A percentile compares a stretch with the other conserved stretches of the same genome.
These are phyloP conservation scores for Penaeus monodon DNA, from an alignment of 2,888 invertebrate species.

Conservation along the genomic window DNA sequence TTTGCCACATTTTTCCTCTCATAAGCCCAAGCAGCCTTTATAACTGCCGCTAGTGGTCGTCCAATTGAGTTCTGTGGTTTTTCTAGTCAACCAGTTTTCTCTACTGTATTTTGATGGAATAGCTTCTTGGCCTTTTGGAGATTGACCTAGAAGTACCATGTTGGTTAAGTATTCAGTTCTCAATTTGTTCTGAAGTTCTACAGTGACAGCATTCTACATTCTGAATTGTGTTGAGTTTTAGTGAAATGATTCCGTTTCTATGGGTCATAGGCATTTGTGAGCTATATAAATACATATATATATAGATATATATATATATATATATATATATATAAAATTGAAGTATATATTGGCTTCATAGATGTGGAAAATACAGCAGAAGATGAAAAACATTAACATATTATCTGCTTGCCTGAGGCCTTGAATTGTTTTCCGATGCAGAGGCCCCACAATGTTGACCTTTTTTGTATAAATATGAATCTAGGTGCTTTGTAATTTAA, in stretches of 20 bases:
- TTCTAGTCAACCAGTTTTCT: constrained; percentile 29
- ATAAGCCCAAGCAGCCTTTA: not conserved
- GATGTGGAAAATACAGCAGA: no score
- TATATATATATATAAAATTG: no score
- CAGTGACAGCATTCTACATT: no score
- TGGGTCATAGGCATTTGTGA: no score
- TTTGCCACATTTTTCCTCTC: not conserved
- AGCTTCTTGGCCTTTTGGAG: not conserved
- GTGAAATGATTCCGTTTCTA: no score
- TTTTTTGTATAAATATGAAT: constrained; percentile 45
- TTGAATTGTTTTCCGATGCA: constrained; percentile 11
- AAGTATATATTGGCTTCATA: no score
- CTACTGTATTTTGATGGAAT: constrained; percentile 3
- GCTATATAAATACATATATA: no score
- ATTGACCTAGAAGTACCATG: constrained; percentile 17
- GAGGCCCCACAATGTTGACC: constrained; percentile 26
- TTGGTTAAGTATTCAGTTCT: constrained; percentile 2
- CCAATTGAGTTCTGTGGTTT: constrained; percentile 9
- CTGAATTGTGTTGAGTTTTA: no score
- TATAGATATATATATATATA: no score
- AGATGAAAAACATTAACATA: not conserved
- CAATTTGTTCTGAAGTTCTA: no score
- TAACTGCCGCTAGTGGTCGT: constrained; percentile 10
- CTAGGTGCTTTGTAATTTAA: constrained; percentile 46
- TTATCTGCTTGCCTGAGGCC: constrained; percentile 22